These are phyloP conservation scores for Sialis fuliginosa DNA, from an alignment of 2,888 invertebrate species.

Conservation along the genomic window DNA sequence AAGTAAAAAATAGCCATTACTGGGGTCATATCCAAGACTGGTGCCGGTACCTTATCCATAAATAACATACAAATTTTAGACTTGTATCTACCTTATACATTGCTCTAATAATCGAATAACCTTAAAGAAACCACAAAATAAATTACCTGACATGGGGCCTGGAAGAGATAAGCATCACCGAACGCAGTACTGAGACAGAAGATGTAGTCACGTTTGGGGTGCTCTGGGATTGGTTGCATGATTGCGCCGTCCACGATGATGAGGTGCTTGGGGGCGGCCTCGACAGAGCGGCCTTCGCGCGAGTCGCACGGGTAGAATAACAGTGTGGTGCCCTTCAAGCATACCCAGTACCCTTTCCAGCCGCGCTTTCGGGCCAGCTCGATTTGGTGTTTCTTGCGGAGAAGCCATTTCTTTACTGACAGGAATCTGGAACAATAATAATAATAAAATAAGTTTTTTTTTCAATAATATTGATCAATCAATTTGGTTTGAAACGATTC, in stretches of 20 bases:
- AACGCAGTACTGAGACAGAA: slow-evolving; percentile 96
- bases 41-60: no score
- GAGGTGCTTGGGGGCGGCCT: slow-evolving; percentile 86
- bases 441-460: slow-evolving; percentile 4
- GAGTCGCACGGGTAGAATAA: slow-evolving; percentile 93
- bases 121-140: background rate
- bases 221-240: slow-evolving; percentile 98
- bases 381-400: slow-evolving; percentile 91
- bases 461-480: no score
- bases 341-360: slow-evolving; percentile 99
- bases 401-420: slow-evolving; percentile 94
- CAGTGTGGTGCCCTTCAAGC: slow-evolving; percentile 89
- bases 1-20: no score
- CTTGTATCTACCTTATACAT: no score
- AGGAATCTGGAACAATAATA: slow-evolving; percentile 54
- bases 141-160: slow-evolving; percentile 68
- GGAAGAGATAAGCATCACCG: slow-evolving; percentile 94
- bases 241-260: slow-evolving; percentile 94
- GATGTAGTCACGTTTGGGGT: slow-evolving; percentile 93
- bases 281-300: slow-evolving; percentile 75
- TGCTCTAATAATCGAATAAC: no score
- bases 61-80: no score
- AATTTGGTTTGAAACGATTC: no score
- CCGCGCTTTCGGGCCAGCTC: slow-evolving; percentile 89
- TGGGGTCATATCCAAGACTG: no score